Conservation (phyloP, 1,140 invertebrate species). For the Aphelinus certus region DNA sequence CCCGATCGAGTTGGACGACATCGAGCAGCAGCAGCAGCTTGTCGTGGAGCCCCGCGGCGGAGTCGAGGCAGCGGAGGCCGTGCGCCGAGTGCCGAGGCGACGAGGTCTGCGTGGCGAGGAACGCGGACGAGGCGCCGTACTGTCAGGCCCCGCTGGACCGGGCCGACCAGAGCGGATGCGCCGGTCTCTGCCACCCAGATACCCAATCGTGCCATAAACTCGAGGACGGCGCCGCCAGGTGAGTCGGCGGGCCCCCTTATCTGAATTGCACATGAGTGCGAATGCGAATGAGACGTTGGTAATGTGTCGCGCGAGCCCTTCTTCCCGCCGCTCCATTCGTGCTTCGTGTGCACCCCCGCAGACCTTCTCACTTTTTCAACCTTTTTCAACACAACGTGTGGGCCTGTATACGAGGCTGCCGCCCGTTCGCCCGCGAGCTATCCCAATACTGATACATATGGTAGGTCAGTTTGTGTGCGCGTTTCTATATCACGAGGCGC, state of each 20-base stretch:
- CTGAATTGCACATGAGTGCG: no score
- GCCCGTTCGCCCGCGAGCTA: no score
- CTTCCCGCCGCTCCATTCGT: no score
- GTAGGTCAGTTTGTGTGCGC: no score
- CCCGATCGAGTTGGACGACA: background rate
- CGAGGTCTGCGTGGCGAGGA: conserved; percentile 74
- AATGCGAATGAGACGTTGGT: no score
- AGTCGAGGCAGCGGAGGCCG: conserved; percentile 43
- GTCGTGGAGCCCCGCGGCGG: background rate
- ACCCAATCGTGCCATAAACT: conserved; percentile 78
- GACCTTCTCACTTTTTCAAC: no score
- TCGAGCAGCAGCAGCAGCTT: background rate
- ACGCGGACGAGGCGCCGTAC: conserved; percentile 69
- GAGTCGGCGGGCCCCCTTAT: conserved; percentile 13
- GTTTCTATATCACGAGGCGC: no score
- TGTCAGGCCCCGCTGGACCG: conserved; percentile 70
- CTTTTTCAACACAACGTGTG: no score
- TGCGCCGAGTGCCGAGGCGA: conserved; percentile 63
- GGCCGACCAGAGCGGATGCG: conserved; percentile 78
- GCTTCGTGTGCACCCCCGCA: no score
- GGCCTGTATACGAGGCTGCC: no score
- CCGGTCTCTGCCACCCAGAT: conserved; percentile 75
- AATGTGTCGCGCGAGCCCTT: no score
- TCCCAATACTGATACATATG: no score
- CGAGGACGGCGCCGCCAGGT: conserved; percentile 69